Percentiles rank a stretch among this genome's conserved stretches.
phyloP scores from a whole-genome alignment of 1,140 invertebrate species.

The Euwallacea similis region DNA sequence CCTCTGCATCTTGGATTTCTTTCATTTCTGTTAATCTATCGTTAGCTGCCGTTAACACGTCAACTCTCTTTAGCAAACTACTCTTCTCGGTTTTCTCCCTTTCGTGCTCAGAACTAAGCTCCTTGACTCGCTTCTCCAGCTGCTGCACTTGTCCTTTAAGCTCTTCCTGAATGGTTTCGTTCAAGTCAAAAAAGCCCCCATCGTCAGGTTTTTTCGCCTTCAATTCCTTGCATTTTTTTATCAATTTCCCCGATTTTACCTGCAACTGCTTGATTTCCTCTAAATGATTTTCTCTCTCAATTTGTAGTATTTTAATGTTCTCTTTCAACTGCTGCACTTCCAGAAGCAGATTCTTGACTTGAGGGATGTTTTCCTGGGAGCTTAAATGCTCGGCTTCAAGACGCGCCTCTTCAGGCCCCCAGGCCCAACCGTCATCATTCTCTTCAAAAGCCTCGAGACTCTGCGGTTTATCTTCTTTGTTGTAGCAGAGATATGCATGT shows the following conservation, averaged over 20 bases:
- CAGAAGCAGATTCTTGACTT: conserved; percentile 29
- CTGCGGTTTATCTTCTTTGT: conserved; percentile 50
- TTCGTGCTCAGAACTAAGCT: conserved; percentile 60
- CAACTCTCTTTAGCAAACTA: conserved; percentile 68
- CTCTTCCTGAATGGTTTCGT: conserved; percentile 75
- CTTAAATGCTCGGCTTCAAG: conserved; percentile 52
- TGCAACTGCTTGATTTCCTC: conserved; percentile 64
- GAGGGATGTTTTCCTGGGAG: conserved; percentile 42
- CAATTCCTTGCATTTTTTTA: conserved; percentile 75
- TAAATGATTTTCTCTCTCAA: conserved; percentile 56
- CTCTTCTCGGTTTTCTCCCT: conserved; percentile 68
- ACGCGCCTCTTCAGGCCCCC: conserved; percentile 58
- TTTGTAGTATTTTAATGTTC: conserved; percentile 57
- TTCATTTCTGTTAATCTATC: conserved; percentile 76
- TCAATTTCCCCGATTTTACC: conserved; percentile 66
- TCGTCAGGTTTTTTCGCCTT: conserved; percentile 57
- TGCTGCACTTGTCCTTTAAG: conserved; percentile 66
- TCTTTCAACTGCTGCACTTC: conserved; percentile 56
- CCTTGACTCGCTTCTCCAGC: conserved; percentile 66
- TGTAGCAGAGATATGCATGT: conserved; percentile 33
- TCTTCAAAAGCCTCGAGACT: conserved; percentile 46
- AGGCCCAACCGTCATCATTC: conserved; percentile 61
- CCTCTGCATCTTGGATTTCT: conserved; percentile 74
- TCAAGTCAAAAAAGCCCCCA: conserved; percentile 65
- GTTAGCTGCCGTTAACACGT: conserved; percentile 75